Evolutionary conservation across 2,888 invertebrate species (phyloP).

Genomic region (Piscicola geometra): DNA sequence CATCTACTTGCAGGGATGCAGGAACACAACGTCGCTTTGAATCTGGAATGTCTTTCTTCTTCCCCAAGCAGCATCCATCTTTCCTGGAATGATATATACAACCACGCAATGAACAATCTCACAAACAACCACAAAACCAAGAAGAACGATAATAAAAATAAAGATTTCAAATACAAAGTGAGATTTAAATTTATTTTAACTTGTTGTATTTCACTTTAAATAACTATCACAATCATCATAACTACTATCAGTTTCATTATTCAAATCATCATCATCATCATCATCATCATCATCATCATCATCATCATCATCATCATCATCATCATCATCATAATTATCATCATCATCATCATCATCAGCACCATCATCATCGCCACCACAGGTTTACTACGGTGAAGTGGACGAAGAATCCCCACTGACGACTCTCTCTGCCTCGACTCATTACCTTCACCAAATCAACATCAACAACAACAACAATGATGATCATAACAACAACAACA

Average conservation of each 20-base stretch:
- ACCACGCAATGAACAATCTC: not conserved
- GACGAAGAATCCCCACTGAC: no score
- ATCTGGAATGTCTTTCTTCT: constrained; percentile 2
- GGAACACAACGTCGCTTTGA: not conserved
- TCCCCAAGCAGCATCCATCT: constrained; percentile 3
- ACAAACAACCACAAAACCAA: not conserved
- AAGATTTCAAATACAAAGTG: not conserved
- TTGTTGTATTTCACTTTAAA: not conserved
- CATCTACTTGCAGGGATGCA: not conserved
- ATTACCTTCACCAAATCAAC: no score
- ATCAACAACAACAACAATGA: no score
- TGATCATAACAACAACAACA: no score
- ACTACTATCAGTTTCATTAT: not conserved
- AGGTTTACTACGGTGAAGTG: no score
- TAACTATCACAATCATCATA: no score
- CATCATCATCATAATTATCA: constrained; percentile 20
- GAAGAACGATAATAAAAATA: constrained; percentile 4
- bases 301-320: constrained; percentile 34
- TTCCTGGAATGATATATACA: not conserved
- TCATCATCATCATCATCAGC: constrained; percentile 14
- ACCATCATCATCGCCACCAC: not conserved
- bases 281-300: constrained; percentile 33
- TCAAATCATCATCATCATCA: constrained; percentile 17
- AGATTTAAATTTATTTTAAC: not conserved
- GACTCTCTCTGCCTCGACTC: no score